Evolutionary conservation across 2,113 vertebrate species (phyloP).

Genomic region (Mobula hypostoma): DNA sequence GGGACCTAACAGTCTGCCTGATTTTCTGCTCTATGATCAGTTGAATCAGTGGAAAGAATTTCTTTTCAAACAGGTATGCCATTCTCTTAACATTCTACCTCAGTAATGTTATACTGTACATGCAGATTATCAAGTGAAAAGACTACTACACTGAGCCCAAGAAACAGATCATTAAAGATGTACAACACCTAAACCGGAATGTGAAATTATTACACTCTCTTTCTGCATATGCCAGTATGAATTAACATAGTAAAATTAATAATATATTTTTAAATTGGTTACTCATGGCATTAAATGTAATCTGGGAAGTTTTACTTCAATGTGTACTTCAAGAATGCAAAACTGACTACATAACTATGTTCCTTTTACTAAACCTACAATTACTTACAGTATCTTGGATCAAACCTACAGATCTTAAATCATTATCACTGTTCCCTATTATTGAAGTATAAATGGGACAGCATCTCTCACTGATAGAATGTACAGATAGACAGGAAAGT

Average conservation of each 20-base stretch:
- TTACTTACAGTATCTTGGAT: background rate
- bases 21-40: background rate
- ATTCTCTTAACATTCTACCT: background rate
- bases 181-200: background rate
- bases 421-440: background rate
- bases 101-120: background rate
- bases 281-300: background rate
- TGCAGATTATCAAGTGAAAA: background rate
- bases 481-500: background rate
- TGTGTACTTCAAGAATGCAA: constrained; percentile 15
- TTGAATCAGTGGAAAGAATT: background rate
- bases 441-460: background rate
- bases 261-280: background rate
- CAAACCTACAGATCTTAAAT: background rate
- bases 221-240: background rate
- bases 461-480: background rate
- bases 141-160: background rate
- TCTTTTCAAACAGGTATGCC: background rate
- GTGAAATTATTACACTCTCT: background rate
- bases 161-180: background rate
- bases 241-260: background rate
- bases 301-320: background rate
- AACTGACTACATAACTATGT: background rate
- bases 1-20: background rate
- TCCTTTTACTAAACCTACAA: background rate